Conservation (phyloP, 2,888 invertebrate genomes). For the Serrognathus titanus region DNA sequence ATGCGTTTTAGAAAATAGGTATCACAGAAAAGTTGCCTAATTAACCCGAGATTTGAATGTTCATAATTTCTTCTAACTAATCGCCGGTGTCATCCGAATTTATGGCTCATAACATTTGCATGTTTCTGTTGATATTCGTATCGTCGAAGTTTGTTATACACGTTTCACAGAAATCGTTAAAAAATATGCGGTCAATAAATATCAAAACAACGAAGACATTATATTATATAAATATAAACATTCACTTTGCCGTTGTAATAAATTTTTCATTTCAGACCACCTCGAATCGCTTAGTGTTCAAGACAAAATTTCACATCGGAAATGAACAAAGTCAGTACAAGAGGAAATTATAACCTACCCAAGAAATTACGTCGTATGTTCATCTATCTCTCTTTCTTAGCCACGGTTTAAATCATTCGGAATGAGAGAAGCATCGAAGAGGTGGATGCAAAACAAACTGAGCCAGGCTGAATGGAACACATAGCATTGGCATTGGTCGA, state of each 20-base stretch:
- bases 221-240: too few relatives aligned
- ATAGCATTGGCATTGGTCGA: conserved; percentile 28
- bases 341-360: conserved; percentile 16
- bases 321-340: conserved; percentile 17
- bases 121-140: too few relatives aligned
- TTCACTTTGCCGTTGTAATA: not conserved
- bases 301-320: conserved; percentile 16
- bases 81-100: too few relatives aligned
- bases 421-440: conserved; percentile 16
- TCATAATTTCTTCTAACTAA: too few relatives aligned
- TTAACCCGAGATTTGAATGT: too few relatives aligned
- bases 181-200: too few relatives aligned
- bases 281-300: conserved; percentile 8
- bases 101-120: too few relatives aligned
- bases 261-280: conserved; percentile 12
- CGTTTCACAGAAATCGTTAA: too few relatives aligned
- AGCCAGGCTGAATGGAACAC: conserved; percentile 22
- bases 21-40: too few relatives aligned
- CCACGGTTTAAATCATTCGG: not conserved
- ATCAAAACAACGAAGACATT: too few relatives aligned
- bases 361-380: not conserved
- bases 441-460: conserved; percentile 14
- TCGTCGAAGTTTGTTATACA: too few relatives aligned
- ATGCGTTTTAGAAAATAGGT: too few relatives aligned
- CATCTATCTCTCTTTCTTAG: conserved; percentile 4